phyloP scores from a whole-genome alignment of 2,113 vertebrate genomes.

The Poeciliopsis occidentalis region DNA sequence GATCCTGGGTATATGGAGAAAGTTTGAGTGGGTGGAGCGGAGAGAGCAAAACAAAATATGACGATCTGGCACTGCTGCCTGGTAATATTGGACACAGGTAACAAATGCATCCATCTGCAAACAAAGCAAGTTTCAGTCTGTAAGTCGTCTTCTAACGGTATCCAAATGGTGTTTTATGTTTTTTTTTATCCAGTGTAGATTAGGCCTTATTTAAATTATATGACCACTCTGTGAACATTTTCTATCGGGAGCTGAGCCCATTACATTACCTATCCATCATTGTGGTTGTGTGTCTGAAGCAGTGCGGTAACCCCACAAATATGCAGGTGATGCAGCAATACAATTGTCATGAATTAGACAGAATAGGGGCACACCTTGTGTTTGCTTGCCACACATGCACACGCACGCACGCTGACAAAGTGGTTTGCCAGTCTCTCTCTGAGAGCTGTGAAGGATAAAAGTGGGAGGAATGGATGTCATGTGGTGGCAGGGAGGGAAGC shows the following conservation, averaged over 20 bases:
- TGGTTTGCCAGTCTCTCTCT: constrained; percentile 37
- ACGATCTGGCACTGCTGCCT: no score
- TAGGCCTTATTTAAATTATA: background rate
- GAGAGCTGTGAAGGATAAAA: constrained; percentile 45
- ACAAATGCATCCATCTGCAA: background rate
- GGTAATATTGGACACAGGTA: no score
- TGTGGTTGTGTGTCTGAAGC: constrained; percentile 19
- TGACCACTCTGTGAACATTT: background rate
- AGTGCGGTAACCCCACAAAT: constrained; percentile 14
- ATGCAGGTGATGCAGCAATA: constrained; percentile 30
- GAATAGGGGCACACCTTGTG: constrained; percentile 25
- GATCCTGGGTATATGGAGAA: no score
- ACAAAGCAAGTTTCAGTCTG: background rate
- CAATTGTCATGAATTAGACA: constrained; percentile 34
- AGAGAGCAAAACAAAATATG: no score
- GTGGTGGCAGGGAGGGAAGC: constrained; percentile 28
- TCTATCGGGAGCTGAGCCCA: background rate
- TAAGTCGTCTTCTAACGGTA: background rate
- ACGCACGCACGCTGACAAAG: constrained; percentile 4
- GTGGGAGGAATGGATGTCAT: constrained; percentile 39
- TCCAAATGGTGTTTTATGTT: background rate
- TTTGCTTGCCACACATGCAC: constrained; percentile 1
- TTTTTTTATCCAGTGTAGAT: background rate
- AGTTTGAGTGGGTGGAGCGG: no score
- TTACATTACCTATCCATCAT: constrained; percentile 10